Conservation (phyloP, 2,113 vertebrate genomes). For the Ageneiosus marmoratus region DNA sequence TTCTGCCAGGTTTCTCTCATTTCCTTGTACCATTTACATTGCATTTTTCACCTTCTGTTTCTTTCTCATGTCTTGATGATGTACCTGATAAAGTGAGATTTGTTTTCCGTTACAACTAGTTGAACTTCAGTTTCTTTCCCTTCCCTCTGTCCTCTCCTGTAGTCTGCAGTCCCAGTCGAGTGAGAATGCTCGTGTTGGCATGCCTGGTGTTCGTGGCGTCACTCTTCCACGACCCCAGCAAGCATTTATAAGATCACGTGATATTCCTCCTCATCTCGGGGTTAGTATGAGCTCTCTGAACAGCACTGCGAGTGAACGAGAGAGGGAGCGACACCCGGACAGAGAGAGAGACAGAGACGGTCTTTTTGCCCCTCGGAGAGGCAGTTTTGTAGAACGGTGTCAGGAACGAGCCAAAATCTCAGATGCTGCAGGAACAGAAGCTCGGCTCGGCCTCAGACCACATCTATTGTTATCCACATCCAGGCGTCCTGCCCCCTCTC, state of each 20-base stretch:
- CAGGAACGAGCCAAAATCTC: slow-evolving; percentile 80
- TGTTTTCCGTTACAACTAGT: background rate
- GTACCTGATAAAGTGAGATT: background rate
- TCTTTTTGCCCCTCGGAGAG: slow-evolving; percentile 58
- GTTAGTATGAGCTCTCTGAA: slow-evolving; percentile 57
- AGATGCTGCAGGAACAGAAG: slow-evolving; percentile 55
- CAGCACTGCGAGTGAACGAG: slow-evolving; percentile 39
- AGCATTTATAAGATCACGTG: slow-evolving; percentile 52
- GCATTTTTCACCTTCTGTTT: background rate
- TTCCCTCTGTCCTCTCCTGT: background rate
- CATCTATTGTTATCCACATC: background rate
- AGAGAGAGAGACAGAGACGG: slow-evolving; percentile 15
- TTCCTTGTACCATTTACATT: background rate
- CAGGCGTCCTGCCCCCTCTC: slow-evolving; percentile 23
- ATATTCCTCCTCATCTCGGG: slow-evolving; percentile 45
- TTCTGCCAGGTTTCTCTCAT: background rate
- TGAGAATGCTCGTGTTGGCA: slow-evolving; percentile 48
- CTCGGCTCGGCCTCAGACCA: slow-evolving; percentile 6
- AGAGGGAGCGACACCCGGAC: slow-evolving; percentile 46
- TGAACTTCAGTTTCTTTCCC: no score
- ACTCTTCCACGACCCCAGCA: slow-evolving; percentile 65
- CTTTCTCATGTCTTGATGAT: background rate
- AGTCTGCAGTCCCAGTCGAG: slow-evolving; percentile 72
- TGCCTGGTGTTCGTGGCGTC: background rate
- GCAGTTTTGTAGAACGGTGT: slow-evolving; percentile 61